phyloP scores from a whole-genome alignment of 2,113 vertebrate species.

The Dasyornis broadbenti region DNA sequence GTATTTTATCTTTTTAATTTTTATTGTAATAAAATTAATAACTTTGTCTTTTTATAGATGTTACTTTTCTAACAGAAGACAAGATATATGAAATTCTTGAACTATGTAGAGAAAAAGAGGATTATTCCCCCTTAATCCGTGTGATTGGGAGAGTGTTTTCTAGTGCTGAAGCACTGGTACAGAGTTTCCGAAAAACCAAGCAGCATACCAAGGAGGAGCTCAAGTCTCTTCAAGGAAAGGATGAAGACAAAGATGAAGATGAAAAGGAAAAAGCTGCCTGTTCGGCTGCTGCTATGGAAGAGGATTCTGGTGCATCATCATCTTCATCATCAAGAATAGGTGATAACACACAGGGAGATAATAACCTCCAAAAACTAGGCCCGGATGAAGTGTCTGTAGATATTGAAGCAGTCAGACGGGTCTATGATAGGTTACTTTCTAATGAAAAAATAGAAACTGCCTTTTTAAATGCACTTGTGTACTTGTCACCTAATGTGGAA shows the following conservation, averaged over 20 bases:
- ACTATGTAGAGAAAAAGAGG: slow-evolving; percentile 84
- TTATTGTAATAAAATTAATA: not conserved
- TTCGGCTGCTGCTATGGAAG: slow-evolving; percentile 89
- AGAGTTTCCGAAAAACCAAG: slow-evolving; percentile 89
- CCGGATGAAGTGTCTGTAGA: slow-evolving; percentile 88
- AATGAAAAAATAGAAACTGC: slow-evolving; percentile 91
- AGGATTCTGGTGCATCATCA: slow-evolving; percentile 77
- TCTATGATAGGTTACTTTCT: slow-evolving; percentile 86
- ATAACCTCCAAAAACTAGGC: slow-evolving; percentile 72
- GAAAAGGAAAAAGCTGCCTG: slow-evolving; percentile 92
- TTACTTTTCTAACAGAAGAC: slow-evolving; percentile 91
- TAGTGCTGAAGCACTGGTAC: slow-evolving; percentile 86
- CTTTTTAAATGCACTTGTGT: slow-evolving; percentile 93
- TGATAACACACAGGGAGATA: slow-evolving; percentile 76
- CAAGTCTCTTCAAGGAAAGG: slow-evolving; percentile 94
- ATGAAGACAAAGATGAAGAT: slow-evolving; percentile 97
- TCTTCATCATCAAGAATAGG: slow-evolving; percentile 72
- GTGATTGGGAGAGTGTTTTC: slow-evolving; percentile 93
- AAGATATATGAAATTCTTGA: slow-evolving; percentile 88
- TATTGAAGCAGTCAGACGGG: slow-evolving; percentile 86
- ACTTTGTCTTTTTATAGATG: slow-evolving; percentile 75
- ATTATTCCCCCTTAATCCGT: slow-evolving; percentile 89
- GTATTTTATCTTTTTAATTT: not conserved
- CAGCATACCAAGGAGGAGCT: slow-evolving; percentile 82
- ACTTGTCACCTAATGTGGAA: slow-evolving; percentile 93